Base-by-base conservation (phyloP, 2,797 vertebrate genomes). In the Labroides dimidiatus region DNA sequence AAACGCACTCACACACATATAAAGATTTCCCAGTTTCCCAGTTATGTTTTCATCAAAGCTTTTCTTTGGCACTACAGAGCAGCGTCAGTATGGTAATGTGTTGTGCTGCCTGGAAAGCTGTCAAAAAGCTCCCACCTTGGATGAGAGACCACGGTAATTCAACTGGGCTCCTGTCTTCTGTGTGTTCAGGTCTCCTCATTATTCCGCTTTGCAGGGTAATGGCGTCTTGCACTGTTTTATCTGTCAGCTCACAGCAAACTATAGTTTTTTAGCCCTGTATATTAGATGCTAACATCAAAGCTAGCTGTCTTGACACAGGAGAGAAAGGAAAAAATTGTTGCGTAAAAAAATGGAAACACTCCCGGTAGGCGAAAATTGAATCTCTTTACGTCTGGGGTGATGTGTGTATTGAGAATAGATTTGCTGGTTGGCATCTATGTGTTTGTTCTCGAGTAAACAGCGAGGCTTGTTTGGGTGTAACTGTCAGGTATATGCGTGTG, bases 21-120 rank as follows among this genome's bases (percentile, higher is more conserved):
- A 88, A 91, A 92, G 87, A 92, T 91, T 92, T 92, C 91, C 92
- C 91, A 91, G 88, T 92, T 92, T 93, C 91, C 89, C 88, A 91
- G 91, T 93, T 92, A 93, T 92, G 91, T 94, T 94, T 93, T 91
- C 92, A 94, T 94, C 93, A 94, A 94, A 94, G 93, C 89, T 88
- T 92, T 91, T 92, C 90, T 91, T 92, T 93, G 90, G 92, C 91
- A 93, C 93, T 93, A 93, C 92, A 94, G 91, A 92, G 92, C 90
- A 87, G 86, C 88, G 90, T 89, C 88, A 87, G 89, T 93, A 93
- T 94, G 93, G 92, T 93, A 93, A 94, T 94, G 92, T 93, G 89
- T 93, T 91, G 91, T 93, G 91, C 91, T 92, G 92, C 92, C 92
- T 93, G 91, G 92, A 93, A 93, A 93, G 89, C 93, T 93, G 92